Evolutionary conservation across 2,888 invertebrate genomes (phyloP), one percentile per base, ranked within the genome.

Genomic region (Thera britannica): DNA sequence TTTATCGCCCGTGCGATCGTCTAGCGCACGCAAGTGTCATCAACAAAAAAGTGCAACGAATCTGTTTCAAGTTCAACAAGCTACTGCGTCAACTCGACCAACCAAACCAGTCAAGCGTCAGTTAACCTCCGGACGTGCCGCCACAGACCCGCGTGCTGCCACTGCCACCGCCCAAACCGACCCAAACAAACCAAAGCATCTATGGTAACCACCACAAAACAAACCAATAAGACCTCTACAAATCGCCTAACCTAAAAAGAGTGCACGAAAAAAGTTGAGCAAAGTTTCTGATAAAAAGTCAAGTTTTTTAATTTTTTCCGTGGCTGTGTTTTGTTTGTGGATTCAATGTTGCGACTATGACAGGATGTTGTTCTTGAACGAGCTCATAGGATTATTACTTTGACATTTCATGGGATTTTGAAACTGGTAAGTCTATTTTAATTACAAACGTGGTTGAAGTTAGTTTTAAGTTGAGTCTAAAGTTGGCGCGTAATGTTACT

Each of bases 371-470:
- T 84, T 83, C 77, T 77, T 77, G 77, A 79, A 77, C 75, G 79
- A 77, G 79, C 72, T 85, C 81, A 79, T 86, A 84, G 83, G 85
- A 87, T 84, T 72, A 79, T 76, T 75, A 82, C 76, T 87, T 85
- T 84, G 83, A 85, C 69, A 81, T 86, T 93, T 86, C 83, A 92
- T 92, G 92, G 92, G 87, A 90, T 89, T 89, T 79, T 73, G 83
- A 75, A 79, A 80, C 81, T 83, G 91, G 92, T 93, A 76, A 90
- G 92, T 90, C 34, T 38, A 58, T 52, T 34, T 34, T 52, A 52
- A 52, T 34, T 52, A 3, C 52, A 52, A 46, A 9, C 34, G 3
- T 52, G 7, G 9, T 9, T 52, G 34, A 52, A 52, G 52, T 7
- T 52, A 34, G 52, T 34, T 34, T 52, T 52, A 52, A 52, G 52